phyloP scores from a whole-genome alignment of 1,140 invertebrate genomes.

The Aphelinus certus region DNA sequence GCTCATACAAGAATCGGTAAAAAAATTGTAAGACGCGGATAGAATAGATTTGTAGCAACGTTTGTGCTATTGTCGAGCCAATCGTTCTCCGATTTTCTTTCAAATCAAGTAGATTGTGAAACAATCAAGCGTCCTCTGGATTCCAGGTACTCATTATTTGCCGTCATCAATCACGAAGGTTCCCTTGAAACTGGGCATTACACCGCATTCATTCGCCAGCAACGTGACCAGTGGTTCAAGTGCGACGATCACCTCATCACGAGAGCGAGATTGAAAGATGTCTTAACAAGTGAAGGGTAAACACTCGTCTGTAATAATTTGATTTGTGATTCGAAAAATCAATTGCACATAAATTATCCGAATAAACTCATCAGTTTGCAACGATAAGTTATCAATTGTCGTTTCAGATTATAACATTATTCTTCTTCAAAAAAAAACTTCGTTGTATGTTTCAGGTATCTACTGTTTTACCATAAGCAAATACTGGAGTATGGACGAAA shows the following conservation, averaged over 20 bases:
- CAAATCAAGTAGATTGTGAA: too few relatives aligned
- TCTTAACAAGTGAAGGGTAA: conserved; percentile 94
- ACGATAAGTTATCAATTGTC: too few relatives aligned
- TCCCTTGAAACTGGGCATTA: conserved; percentile 95
- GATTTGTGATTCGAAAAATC: not conserved
- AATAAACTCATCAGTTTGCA: too few relatives aligned
- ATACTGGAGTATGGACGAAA: conserved; percentile 81
- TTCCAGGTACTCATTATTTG: conserved; percentile 90
- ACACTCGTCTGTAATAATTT: conserved; percentile 43
- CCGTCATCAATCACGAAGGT: conserved; percentile 95
- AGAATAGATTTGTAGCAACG: not conserved
- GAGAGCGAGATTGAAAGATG: conserved; percentile 85
- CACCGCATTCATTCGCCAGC: conserved; percentile 91
- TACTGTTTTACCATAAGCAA: conserved; percentile 94
- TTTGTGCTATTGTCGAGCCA: too few relatives aligned
- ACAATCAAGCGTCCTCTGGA: conserved; percentile 40
- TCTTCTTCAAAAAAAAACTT: conserved; percentile 5
- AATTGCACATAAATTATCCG: too few relatives aligned
- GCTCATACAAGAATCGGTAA: too few relatives aligned
- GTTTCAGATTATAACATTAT: too few relatives aligned
- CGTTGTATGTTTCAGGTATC: conserved; percentile 73
- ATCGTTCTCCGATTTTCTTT: too few relatives aligned
- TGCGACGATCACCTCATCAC: conserved; percentile 97
- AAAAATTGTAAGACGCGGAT: too few relatives aligned
- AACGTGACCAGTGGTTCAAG: conserved; percentile 93